A percentile compares a stretch with the other conserved stretches of the same genome.
Evolutionary conservation across 2,888 invertebrate genomes (phyloP).

Genomic region (Azorinus chamasolen): DNA sequence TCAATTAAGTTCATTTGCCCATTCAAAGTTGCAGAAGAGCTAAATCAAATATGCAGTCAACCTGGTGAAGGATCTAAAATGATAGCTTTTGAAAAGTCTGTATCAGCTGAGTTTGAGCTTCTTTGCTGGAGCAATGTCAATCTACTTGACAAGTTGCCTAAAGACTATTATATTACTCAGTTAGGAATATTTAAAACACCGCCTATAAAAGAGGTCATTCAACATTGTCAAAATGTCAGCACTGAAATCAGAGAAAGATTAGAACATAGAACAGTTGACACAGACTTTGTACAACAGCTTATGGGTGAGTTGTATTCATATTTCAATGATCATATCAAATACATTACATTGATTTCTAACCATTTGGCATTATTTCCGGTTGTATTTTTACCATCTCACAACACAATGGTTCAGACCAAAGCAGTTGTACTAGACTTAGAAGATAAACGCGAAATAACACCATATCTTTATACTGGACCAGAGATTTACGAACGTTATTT

Average conservation of each 20-base stretch:
- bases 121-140: conserved; percentile 32
- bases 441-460: conserved; percentile 20
- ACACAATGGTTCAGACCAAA: conserved; percentile 16
- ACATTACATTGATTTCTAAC: background rate
- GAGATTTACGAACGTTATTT: conserved; percentile 21
- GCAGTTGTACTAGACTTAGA: conserved; percentile 18
- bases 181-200: conserved; percentile 26
- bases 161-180: background rate
- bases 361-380: conserved; percentile 22
- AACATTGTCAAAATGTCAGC: conserved; percentile 42
- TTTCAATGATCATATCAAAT: background rate
- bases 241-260: conserved; percentile 18
- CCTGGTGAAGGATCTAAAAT: conserved; percentile 18
- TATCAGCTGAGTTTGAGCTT: background rate
- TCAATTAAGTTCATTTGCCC: conserved; percentile 38
- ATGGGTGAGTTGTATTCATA: conserved; percentile 24
- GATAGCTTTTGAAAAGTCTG: conserved; percentile 25
- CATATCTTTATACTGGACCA: conserved; percentile 39
- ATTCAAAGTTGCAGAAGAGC: conserved; percentile 1
- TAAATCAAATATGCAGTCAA: conserved; percentile 11
- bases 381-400: conserved; percentile 19
- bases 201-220: conserved; percentile 16
- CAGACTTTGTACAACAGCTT: background rate
- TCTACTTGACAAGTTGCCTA: conserved; percentile 9
- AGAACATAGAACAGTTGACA: background rate